These are phyloP conservation scores for Eumacrocentrus americanus DNA, from an alignment of 2,888 invertebrate genomes.

Conservation along the genomic window DNA sequence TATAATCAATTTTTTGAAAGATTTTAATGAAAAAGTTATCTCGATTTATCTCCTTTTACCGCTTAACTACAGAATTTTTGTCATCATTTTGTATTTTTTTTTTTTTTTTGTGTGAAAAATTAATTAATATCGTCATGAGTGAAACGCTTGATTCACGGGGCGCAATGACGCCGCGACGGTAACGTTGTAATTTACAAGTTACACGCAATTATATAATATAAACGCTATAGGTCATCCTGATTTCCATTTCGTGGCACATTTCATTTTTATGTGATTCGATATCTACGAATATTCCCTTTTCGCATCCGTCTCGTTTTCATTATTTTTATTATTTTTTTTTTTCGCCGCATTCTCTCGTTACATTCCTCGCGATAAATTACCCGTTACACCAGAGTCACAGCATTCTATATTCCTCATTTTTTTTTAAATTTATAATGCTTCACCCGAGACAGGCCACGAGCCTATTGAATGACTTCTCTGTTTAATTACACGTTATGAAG, in stretches of 20 bases:
- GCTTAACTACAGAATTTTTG: no score
- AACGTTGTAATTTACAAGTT: constrained; percentile 28
- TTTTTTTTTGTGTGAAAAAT: no score
- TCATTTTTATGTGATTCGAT: constrained; percentile 18
- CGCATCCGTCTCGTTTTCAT: constrained; percentile 11
- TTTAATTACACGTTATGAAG: constrained; percentile 12
- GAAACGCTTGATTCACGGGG: neutral
- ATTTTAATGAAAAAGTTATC: no score
- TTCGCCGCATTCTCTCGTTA: neutral
- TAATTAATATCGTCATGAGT: no score
- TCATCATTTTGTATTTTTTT: no score
- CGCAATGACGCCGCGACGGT: constrained; percentile 8
- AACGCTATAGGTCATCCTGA: constrained; percentile 33
- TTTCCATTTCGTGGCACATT: constrained; percentile 27
- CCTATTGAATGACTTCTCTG: constrained; percentile 7
- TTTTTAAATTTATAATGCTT: constrained; percentile 2
- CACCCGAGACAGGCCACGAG: neutral
- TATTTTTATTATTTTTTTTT: neutral
- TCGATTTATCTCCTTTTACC: no score
- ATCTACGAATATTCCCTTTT: constrained; percentile 10
- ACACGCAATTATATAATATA: constrained; percentile 37
- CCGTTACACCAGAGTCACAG: constrained; percentile 22
- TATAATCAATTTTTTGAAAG: no score
- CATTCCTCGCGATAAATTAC: constrained; percentile 10
- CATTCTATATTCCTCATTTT: constrained; percentile 1